phyloP scores from a whole-genome alignment of 2,797 vertebrate genomes.

The Xenopus petersii region DNA sequence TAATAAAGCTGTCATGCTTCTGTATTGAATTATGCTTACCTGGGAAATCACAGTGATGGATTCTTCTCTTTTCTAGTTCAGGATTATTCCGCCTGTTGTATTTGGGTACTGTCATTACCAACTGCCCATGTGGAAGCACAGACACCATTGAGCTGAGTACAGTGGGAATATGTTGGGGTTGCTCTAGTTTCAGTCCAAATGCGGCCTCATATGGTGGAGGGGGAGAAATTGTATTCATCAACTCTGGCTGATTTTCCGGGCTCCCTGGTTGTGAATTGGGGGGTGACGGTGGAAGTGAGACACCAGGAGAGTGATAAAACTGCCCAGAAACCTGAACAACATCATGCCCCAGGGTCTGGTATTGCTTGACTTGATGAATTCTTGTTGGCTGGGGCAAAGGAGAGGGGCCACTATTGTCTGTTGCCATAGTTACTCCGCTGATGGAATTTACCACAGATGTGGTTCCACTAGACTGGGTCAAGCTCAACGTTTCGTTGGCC shows the following conservation, averaged over 20 bases:
- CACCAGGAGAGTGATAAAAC: constrained; percentile 66
- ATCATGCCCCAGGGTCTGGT: constrained; percentile 58
- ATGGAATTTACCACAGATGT: constrained; percentile 77
- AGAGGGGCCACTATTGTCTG: constrained; percentile 54
- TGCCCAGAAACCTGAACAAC: constrained; percentile 53
- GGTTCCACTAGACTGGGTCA: constrained; percentile 62
- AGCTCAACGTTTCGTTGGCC: constrained; percentile 63
- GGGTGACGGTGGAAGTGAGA: constrained; percentile 83
- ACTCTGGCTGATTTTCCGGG: constrained; percentile 79
- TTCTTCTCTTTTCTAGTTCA: constrained; percentile 87
- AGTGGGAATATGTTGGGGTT: constrained; percentile 61
- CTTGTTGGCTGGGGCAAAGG: constrained; percentile 37
- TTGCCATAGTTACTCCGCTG: constrained; percentile 61
- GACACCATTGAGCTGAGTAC: constrained; percentile 65
- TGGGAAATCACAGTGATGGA: constrained; percentile 85
- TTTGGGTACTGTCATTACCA: constrained; percentile 77
- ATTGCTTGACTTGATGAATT: constrained; percentile 56
- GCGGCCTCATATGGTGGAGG: constrained; percentile 73
- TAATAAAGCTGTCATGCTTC: no score
- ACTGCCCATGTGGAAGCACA: constrained; percentile 73
- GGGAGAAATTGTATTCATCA: constrained; percentile 70
- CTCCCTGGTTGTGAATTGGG: constrained; percentile 89
- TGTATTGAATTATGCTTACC: constrained; percentile 59
- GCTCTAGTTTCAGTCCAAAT: constrained; percentile 70
- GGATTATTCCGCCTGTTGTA: constrained; percentile 90